These are phyloP conservation scores for Anthophora plumipes DNA, from an alignment of 2,888 invertebrate species.

Conservation along the genomic window DNA sequence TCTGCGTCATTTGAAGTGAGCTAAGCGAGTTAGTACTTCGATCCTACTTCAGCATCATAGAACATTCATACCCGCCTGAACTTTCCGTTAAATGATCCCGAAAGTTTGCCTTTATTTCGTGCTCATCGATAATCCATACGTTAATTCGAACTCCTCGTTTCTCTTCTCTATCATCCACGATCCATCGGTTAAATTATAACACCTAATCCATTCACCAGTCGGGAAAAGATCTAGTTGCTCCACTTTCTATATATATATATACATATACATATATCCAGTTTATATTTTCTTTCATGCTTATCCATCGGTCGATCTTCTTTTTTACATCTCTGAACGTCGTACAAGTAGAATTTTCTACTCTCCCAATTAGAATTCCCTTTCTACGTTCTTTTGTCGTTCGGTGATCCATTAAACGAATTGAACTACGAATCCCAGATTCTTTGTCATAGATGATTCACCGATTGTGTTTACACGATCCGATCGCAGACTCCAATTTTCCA, in stretches of 20 bases:
- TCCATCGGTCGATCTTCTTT: background rate
- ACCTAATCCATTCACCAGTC: background rate
- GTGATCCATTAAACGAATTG: background rate
- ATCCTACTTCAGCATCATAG: background rate
- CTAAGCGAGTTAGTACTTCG: conserved; percentile 10
- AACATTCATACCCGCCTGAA: background rate
- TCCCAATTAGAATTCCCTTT: background rate
- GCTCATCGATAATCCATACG: conserved; percentile 2
- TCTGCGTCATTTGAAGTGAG: background rate
- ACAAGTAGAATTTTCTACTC: too few species aligned
- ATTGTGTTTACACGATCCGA: background rate
- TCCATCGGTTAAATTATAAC: background rate
- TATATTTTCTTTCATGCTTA: background rate
- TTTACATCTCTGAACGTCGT: too few species aligned
- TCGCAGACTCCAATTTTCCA: background rate
- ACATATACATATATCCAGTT: too few species aligned
- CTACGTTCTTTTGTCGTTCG: background rate
- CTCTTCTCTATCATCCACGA: background rate
- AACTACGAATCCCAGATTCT: background rate
- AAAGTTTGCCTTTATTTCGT: conserved; percentile 1
- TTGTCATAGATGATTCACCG: background rate
- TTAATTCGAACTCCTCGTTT: background rate
- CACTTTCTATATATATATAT: background rate
- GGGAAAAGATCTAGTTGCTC: background rate
- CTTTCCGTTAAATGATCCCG: background rate